These are phyloP conservation scores for Pachyrhynchus sulphureomaculatus DNA, from an alignment of 1,140 invertebrate genomes.

Conservation along the genomic window DNA sequence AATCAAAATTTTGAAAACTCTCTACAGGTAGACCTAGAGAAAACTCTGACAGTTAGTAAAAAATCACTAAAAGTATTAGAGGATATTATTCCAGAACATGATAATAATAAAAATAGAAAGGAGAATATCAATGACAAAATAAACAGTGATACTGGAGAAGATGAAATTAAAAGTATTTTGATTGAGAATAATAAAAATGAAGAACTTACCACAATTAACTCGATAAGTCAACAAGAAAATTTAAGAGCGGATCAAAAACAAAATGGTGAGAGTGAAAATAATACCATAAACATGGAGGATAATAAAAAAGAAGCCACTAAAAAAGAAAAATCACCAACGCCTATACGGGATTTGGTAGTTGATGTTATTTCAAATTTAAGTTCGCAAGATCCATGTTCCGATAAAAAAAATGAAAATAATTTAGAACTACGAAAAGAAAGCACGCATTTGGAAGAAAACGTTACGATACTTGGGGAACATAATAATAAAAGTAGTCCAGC, in stretches of 20 bases:
- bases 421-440: neutral
- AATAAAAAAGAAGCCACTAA: neutral
- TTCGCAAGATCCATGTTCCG: neutral
- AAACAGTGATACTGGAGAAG: too few relatives aligned
- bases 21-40: slow-evolving; percentile 11
- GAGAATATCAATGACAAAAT: neutral
- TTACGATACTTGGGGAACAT: neutral
- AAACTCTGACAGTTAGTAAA: neutral
- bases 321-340: neutral
- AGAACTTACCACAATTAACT: too few relatives aligned
- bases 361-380: neutral
- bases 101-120: neutral
- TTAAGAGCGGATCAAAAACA: neutral
- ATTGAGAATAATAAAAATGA: too few relatives aligned
- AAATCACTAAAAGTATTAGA: neutral
- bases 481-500: neutral
- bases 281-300: neutral
- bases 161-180: too few relatives aligned
- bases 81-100: neutral
- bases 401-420: neutral
- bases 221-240: neutral
- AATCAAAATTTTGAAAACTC: neutral
- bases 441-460: neutral
- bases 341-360: neutral
- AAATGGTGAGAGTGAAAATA: neutral